These are phyloP conservation scores for Pseudomyrmex concolor DNA, from an alignment of 1,140 invertebrate species.

Conservation along the genomic window DNA sequence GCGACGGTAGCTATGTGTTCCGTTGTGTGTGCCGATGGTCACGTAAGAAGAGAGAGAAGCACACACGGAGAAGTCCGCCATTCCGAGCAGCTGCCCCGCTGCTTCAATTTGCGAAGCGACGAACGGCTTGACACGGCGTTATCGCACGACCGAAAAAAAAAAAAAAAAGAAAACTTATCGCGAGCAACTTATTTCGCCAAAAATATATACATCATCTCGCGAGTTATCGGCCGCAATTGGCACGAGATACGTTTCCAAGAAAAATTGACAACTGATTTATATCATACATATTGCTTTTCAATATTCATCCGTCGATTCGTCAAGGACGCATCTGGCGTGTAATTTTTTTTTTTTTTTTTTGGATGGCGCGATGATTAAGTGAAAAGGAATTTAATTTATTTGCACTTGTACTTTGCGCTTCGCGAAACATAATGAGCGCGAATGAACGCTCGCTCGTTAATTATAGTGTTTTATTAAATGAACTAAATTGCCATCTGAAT, in stretches of 20 bases:
- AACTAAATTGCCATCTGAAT: too few relatives aligned
- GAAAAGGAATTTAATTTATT: too few relatives aligned
- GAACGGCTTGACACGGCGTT: background rate
- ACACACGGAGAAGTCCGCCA: background rate
- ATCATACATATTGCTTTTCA: constrained; percentile 28
- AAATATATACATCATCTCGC: constrained; percentile 3
- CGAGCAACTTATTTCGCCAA: background rate
- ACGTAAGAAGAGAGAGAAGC: background rate
- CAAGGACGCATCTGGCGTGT: constrained; percentile 31
- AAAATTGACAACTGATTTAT: constrained; percentile 44
- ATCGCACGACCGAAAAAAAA: constrained; percentile 26
- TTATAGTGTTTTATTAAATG: too few relatives aligned
- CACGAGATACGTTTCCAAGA: constrained; percentile 28
- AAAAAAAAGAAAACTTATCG: constrained; percentile 41
- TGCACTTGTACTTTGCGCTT: too few relatives aligned
- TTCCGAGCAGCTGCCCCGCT: background rate
- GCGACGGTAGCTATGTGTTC: background rate
- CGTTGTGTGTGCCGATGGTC: constrained; percentile 12
- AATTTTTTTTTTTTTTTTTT: background rate
- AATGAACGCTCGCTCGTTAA: too few relatives aligned
- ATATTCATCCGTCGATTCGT: constrained; percentile 19
- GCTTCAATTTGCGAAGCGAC: background rate
- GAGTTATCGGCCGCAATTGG: constrained; percentile 47
- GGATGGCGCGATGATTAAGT: too few relatives aligned
- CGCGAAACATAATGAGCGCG: too few relatives aligned